Conservation (phyloP, 1,140 invertebrate genomes). For the Bombus breviceps region DNA sequence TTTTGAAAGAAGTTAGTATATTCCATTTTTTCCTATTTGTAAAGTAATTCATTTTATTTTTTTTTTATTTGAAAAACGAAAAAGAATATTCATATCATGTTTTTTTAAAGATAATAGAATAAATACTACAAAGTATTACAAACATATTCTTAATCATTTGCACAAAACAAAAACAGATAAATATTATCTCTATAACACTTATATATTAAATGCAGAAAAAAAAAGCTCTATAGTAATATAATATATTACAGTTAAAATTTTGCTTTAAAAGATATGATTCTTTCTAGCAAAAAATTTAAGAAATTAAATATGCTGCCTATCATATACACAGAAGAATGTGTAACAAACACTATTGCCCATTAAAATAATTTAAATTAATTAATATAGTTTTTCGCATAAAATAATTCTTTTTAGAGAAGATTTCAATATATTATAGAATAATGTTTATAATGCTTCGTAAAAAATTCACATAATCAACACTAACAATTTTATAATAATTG, state of each 20-base stretch:
- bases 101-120: slow-evolving; percentile 27
- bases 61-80: background rate
- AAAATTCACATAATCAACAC: slow-evolving; percentile 29
- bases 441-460: slow-evolving; percentile 62
- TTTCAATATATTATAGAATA: slow-evolving; percentile 20
- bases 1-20: slow-evolving; percentile 1
- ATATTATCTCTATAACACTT: background rate
- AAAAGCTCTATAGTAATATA: slow-evolving; percentile 1
- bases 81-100: background rate
- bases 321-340: background rate
- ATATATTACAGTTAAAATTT: background rate
- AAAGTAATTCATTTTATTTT: background rate
- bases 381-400: background rate
- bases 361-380: background rate
- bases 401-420: slow-evolving; percentile 8
- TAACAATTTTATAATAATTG: slow-evolving; percentile 28
- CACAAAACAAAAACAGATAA: slow-evolving; percentile 9
- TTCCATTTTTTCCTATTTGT: background rate
- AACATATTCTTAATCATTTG: slow-evolving; percentile 54
- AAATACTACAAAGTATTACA: slow-evolving; percentile 59
- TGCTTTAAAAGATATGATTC: background rate
- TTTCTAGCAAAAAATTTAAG: background rate
- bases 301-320: background rate
- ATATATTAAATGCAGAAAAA: slow-evolving; percentile 15
- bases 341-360: slow-evolving; percentile 2